phyloP scores from a whole-genome alignment of 2,888 invertebrate genomes.

The Hirtodrosophila confusa region DNA sequence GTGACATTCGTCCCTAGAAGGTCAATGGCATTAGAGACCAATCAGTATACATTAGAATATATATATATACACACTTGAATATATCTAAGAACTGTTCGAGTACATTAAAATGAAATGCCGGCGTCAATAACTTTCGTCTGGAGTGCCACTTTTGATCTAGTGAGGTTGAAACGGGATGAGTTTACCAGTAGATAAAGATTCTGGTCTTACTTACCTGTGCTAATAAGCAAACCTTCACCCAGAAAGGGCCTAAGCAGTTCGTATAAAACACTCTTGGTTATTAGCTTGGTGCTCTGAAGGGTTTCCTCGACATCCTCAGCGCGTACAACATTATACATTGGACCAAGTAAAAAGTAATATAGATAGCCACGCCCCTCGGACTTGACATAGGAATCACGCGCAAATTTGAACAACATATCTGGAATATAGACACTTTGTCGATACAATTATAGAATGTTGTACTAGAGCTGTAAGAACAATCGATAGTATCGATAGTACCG shows the following conservation, averaged over 20 bases:
- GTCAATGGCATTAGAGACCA: not conserved
- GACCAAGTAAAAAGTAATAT: constrained; percentile 67
- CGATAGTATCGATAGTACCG: too few relatives aligned
- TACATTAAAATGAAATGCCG: constrained; percentile 88
- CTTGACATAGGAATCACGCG: constrained; percentile 38
- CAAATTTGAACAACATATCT: constrained; percentile 70
- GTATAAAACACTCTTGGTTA: constrained; percentile 85
- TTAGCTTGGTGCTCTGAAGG: constrained; percentile 85
- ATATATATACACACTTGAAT: constrained; percentile 74
- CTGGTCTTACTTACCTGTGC: constrained; percentile 72
- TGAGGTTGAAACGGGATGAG: not conserved
- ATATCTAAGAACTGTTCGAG: constrained; percentile 84
- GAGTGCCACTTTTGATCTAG: constrained; percentile 86
- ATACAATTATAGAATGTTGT: too few relatives aligned
- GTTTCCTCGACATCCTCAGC: constrained; percentile 86
- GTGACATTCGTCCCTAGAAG: constrained; percentile 81
- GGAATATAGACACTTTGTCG: not conserved
- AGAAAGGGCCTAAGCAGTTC: constrained; percentile 85
- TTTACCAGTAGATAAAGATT: fast-evolving
- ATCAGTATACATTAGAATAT: not conserved
- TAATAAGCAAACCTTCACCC: constrained; percentile 85
- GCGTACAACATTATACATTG: constrained; percentile 82
- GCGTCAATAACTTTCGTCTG: constrained; percentile 87
- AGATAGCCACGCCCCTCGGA: constrained; percentile 79
- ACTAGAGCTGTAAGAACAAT: too few relatives aligned